A percentile compares a stretch with the other conserved stretches of the same genome.
phyloP scores from a whole-genome alignment of 2,113 vertebrate species.

The Chascanopsetta lugubris region DNA sequence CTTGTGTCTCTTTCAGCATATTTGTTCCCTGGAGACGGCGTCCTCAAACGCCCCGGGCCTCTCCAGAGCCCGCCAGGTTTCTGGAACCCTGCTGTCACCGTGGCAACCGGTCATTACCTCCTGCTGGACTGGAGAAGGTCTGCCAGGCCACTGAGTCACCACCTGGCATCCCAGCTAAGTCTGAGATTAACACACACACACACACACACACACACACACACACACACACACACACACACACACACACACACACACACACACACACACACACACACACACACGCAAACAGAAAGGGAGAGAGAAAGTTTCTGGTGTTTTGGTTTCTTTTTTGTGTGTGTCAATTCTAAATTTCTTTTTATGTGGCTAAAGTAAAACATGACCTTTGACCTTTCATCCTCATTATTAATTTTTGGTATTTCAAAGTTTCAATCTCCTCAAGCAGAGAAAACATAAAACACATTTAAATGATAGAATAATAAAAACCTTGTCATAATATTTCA shows the following conservation, averaged over 20 bases:
- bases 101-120: constrained; percentile 41
- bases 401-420: no score
- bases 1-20: constrained; percentile 38
- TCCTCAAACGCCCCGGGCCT: constrained; percentile 44
- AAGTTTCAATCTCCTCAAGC: no score
- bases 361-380: neutral
- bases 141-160: constrained; percentile 44
- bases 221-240: no score
- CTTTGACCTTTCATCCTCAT: constrained; percentile 8
- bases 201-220: constrained; percentile 11
- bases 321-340: no score
- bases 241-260: no score
- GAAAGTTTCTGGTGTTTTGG: no score
- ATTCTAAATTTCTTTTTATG: neutral
- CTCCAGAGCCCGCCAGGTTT: constrained; percentile 13
- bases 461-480: no score
- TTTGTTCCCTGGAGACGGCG: constrained; percentile 43
- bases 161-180: constrained; percentile 9
- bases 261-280: no score
- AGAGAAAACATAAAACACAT: no score
- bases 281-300: no score
- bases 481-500: no score
- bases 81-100: constrained; percentile 35
- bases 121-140: constrained; percentile 21
- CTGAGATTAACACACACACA: constrained; percentile 1